Percentiles rank a stretch among this genome's conserved stretches.
These are phyloP conservation scores for Gastrophysa polygoni DNA, from an alignment of 2,888 invertebrate species.

Conservation along the genomic window DNA sequence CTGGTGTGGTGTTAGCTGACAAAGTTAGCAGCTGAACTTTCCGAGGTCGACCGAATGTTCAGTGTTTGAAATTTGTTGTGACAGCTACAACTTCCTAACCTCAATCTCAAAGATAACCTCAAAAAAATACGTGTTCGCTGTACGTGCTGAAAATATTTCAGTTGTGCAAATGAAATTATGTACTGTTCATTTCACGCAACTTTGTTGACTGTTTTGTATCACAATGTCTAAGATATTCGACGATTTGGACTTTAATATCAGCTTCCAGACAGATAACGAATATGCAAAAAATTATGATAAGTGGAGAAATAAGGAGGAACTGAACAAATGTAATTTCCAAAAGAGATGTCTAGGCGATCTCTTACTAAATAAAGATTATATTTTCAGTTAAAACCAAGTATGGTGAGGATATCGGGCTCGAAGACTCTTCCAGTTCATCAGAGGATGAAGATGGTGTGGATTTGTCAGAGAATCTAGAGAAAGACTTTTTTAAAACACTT, in stretches of 20 bases:
- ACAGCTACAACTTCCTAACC: too few relatives aligned
- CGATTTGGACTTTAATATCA: conserved; percentile 61
- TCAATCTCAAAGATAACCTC: too few relatives aligned
- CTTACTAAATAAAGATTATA: background rate
- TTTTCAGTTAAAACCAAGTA: conserved; percentile 76
- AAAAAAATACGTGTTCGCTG: too few relatives aligned
- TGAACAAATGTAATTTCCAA: conserved; percentile 70
- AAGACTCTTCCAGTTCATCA: conserved; percentile 62
- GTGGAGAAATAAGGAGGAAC: conserved; percentile 85
- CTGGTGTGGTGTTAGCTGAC: too few relatives aligned
- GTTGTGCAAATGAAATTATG: too few relatives aligned
- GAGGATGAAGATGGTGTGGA: conserved; percentile 69
- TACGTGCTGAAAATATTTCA: too few relatives aligned
- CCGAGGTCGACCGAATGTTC: too few relatives aligned
- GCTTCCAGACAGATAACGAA: conserved; percentile 73
- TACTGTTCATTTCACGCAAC: too few relatives aligned
- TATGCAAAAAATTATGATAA: conserved; percentile 85
- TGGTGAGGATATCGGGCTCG: conserved; percentile 63
- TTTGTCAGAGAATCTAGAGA: conserved; percentile 73
- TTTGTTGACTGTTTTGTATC: too few relatives aligned
- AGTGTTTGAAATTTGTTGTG: too few relatives aligned
- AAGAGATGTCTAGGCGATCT: background rate
- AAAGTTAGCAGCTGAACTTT: too few relatives aligned
- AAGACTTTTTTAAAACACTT: conserved; percentile 86
- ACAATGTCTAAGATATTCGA: conserved; percentile 27